Conservation (phyloP, 2,113 vertebrate genomes). For the Ptilorrhoa leucosticta region DNA sequence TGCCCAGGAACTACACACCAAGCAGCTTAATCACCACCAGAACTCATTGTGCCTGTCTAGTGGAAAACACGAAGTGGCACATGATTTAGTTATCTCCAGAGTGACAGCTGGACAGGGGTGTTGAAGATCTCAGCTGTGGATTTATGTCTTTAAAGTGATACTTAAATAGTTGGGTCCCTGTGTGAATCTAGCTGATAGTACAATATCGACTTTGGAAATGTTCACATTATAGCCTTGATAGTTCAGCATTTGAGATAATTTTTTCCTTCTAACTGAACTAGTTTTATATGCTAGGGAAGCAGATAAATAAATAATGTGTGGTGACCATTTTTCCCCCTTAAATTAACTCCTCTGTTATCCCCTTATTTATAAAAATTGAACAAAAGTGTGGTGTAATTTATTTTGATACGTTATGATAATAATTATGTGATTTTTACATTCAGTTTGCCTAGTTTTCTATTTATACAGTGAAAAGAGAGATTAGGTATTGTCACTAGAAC, state of each 20-base stretch:
- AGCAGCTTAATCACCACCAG: neutral
- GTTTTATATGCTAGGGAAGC: neutral
- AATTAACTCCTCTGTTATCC: neutral
- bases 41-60: neutral
- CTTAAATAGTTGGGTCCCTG: neutral
- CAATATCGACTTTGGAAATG: neutral
- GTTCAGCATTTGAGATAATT: neutral
- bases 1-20: no score
- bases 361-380: neutral
- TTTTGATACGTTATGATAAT: neutral
- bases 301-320: neutral
- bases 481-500: neutral
- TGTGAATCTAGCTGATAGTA: neutral
- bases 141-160: neutral
- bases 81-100: neutral
- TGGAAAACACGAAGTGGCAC: neutral
- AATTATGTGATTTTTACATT: neutral
- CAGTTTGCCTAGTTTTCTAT: neutral
- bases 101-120: neutral
- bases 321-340: neutral
- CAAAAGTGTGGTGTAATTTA: neutral
- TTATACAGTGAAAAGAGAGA: neutral
- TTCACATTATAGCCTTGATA: neutral
- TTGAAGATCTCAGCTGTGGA: neutral
- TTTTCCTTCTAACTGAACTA: neutral